These are phyloP conservation scores for Mercenaria mercenaria DNA, from an alignment of 1,140 invertebrate species.

Conservation along the genomic window DNA sequence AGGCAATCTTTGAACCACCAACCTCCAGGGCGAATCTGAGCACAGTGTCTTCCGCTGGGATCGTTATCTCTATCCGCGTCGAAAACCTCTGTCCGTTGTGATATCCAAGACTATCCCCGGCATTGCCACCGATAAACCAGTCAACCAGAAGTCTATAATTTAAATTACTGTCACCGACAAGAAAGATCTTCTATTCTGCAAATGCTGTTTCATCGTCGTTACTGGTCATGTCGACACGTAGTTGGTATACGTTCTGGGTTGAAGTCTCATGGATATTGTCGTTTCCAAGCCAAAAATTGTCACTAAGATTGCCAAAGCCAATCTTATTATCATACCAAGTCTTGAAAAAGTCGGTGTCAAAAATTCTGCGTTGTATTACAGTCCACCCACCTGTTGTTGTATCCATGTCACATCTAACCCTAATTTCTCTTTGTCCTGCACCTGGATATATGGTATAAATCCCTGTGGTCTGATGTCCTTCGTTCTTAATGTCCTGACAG, in stretches of 20 bases:
- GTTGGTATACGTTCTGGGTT: constrained; percentile 87
- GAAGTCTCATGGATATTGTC: neutral
- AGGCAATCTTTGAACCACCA: constrained; percentile 36
- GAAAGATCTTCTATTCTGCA: no score
- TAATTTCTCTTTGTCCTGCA: neutral
- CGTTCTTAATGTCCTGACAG: no score
- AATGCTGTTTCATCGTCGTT: neutral
- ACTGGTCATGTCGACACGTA: neutral
- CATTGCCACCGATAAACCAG: neutral
- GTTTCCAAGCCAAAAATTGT: constrained; percentile 22
- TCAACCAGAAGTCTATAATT: neutral
- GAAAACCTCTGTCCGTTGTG: neutral
- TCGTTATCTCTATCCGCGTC: constrained; percentile 16
- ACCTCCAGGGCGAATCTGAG: neutral
- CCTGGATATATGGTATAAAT: neutral
- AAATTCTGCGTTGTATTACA: constrained; percentile 92
- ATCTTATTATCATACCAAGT: constrained; percentile 92
- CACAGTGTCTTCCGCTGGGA: neutral
- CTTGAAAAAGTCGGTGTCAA: constrained; percentile 94
- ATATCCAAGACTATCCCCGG: neutral
- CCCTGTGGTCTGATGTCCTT: no score
- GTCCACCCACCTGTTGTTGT: constrained; percentile 93
- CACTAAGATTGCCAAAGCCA: constrained; percentile 86
- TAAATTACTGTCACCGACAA: neutral
- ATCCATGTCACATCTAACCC: neutral